Percentiles rank a stretch among this genome's conserved stretches.
Conservation (phyloP, 2,888 invertebrate species). For the Zaprionus lineosus region DNA sequence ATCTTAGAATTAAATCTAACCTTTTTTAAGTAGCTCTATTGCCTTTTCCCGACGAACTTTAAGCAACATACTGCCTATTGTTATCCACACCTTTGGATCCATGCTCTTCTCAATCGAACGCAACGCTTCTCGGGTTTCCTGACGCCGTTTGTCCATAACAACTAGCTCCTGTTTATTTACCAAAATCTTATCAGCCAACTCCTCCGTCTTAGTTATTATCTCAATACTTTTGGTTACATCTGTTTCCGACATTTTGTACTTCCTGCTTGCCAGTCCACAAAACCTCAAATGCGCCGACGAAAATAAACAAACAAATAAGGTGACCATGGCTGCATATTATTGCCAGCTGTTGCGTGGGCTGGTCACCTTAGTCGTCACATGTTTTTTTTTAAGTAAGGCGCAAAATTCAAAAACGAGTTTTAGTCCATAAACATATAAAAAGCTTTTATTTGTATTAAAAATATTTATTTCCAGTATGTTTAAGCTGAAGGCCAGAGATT, state of each 20-base stretch:
- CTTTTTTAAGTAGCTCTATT: conserved; percentile 78
- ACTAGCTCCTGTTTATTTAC: conserved; percentile 80
- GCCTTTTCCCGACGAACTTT: conserved; percentile 77
- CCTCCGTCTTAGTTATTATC: conserved; percentile 79
- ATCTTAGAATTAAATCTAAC: conserved; percentile 55
- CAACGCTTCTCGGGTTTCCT: conserved; percentile 80
- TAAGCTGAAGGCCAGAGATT: too few species aligned
- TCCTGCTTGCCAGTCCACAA: background rate
- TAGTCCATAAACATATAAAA: too few species aligned
- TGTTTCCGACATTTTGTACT: conserved; percentile 40
- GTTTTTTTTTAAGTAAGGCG: too few species aligned
- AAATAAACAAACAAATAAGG: conserved; percentile 28
- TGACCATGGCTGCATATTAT: conserved; percentile 22
- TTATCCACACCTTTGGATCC: conserved; percentile 81
- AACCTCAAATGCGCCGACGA: conserved; percentile 11
- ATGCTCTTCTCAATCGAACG: conserved; percentile 74
- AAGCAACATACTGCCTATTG: conserved; percentile 81
- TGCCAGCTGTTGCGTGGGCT: background rate
- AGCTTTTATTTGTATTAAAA: too few species aligned
- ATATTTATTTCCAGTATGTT: too few species aligned
- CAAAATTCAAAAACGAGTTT: too few species aligned
- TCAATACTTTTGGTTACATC: conserved; percentile 74
- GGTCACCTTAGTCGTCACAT: too few species aligned
- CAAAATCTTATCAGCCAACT: conserved; percentile 81
- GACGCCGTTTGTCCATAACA: conserved; percentile 80